phyloP scores from a whole-genome alignment of 2,888 invertebrate species.

The Thyatira batis region DNA sequence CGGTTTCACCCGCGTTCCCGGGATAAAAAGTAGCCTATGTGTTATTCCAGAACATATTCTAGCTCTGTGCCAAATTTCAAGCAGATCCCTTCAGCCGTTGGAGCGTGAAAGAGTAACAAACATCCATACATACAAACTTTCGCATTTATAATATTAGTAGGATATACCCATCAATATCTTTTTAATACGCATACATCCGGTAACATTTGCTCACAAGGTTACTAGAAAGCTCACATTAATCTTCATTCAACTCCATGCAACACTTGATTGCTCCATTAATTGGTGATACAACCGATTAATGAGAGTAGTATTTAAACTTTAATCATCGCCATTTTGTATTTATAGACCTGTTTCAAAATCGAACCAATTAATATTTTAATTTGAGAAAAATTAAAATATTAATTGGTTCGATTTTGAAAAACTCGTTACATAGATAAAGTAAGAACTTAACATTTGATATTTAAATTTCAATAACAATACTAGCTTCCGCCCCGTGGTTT shows the following conservation, averaged over 20 bases:
- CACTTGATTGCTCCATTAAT: background rate
- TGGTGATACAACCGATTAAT: background rate
- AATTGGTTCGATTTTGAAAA: background rate
- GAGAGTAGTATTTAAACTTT: background rate
- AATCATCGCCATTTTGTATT: no score
- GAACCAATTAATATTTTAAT: constrained; percentile 31
- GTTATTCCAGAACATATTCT: no score
- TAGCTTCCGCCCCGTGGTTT: no score
- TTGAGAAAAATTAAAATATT: constrained; percentile 22
- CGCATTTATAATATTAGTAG: no score
- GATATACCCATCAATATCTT: background rate
- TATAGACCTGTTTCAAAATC: background rate
- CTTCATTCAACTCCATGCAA: background rate
- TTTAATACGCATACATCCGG: background rate
- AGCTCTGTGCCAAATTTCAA: no score
- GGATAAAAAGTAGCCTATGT: no score
- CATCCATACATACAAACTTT: no score
- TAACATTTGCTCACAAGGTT: background rate
- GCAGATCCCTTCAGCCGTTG: no score
- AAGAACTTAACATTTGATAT: background rate
- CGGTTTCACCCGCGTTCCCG: no score
- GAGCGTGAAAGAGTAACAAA: no score
- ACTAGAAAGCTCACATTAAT: background rate
- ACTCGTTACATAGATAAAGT: background rate
- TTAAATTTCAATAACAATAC: no score